A percentile compares a stretch with the other conserved stretches of the same genome.
Conservation (phyloP, 1,140 invertebrate genomes). For the Marisa cornuarietis region DNA sequence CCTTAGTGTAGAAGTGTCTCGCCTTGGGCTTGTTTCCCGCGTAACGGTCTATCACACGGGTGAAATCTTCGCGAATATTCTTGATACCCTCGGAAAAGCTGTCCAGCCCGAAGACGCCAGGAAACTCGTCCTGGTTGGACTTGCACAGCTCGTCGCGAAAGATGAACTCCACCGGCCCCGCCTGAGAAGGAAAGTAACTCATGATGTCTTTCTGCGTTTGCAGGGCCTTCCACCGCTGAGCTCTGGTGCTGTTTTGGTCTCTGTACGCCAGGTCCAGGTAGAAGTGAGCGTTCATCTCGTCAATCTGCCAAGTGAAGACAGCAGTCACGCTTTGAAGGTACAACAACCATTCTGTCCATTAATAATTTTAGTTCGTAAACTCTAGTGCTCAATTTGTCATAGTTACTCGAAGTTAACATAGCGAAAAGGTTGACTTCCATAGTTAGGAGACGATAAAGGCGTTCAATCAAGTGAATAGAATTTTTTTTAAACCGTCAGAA, state of each 20-base stretch:
- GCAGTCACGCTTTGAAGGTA: too few relatives aligned
- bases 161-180: conserved; percentile 40
- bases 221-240: conserved; percentile 47
- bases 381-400: too few relatives aligned
- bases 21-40: conserved; percentile 25
- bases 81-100: conserved; percentile 54
- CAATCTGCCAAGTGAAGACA: too few relatives aligned
- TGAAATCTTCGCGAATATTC: conserved; percentile 33
- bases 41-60: conserved; percentile 13
- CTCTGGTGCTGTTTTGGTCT: conserved; percentile 43
- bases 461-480: too few relatives aligned
- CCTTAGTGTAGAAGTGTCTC: conserved; percentile 58
- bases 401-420: too few relatives aligned
- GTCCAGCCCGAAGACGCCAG: conserved; percentile 53
- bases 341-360: too few relatives aligned
- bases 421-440: too few relatives aligned
- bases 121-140: conserved; percentile 58
- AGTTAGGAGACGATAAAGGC: too few relatives aligned
- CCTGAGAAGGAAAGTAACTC: conserved; percentile 13
- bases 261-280: conserved; percentile 44
- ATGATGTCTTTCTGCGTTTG: conserved; percentile 34
- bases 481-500: too few relatives aligned
- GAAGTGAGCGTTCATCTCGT: conserved; percentile 51
- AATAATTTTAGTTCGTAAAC: too few relatives aligned
- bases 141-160: conserved; percentile 52